These are phyloP conservation scores for Geopemphigus sp. DNA, from an alignment of 1,140 invertebrate genomes.

Conservation along the genomic window DNA sequence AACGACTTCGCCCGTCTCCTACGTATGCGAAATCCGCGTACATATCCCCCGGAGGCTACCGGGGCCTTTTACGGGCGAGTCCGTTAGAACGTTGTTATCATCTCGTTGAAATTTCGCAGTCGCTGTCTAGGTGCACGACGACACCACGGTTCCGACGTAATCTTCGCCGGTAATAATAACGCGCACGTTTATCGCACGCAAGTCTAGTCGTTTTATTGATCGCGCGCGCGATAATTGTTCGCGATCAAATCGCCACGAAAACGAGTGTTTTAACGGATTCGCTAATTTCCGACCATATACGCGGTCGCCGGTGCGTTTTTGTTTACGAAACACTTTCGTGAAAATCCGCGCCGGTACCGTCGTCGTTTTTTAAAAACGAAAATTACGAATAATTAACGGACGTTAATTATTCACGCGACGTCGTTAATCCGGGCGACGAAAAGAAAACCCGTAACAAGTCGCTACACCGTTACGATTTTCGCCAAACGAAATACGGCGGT, in stretches of 20 bases:
- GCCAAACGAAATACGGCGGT: too few relatives aligned
- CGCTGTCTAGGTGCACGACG: too few relatives aligned
- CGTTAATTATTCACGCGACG: too few relatives aligned
- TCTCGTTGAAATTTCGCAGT: constrained; percentile 1
- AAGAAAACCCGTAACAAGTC: too few relatives aligned
- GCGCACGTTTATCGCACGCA: neutral
- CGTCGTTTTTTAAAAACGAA: too few relatives aligned
- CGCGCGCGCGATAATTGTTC: neutral
- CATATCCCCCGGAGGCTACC: neutral
- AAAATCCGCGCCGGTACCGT: too few relatives aligned
- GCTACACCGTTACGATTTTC: neutral
- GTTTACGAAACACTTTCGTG: too few relatives aligned
- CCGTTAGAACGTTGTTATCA: neutral
- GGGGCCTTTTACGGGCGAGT: constrained; percentile 36
- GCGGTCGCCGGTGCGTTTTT: too few relatives aligned
- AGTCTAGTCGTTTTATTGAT: neutral
- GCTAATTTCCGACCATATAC: too few relatives aligned
- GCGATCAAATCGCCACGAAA: neutral
- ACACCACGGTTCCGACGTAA: constrained; percentile 23
- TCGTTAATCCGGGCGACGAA: too few relatives aligned
- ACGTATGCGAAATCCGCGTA: neutral
- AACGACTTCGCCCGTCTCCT: neutral
- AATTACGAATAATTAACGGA: too few relatives aligned
- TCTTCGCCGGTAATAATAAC: constrained; percentile 27
- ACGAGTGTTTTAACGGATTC: neutral